Percentiles rank a stretch among this genome's conserved stretches.
Conservation (phyloP, 1,140 invertebrate genomes). For the Liolophura sinensis region DNA sequence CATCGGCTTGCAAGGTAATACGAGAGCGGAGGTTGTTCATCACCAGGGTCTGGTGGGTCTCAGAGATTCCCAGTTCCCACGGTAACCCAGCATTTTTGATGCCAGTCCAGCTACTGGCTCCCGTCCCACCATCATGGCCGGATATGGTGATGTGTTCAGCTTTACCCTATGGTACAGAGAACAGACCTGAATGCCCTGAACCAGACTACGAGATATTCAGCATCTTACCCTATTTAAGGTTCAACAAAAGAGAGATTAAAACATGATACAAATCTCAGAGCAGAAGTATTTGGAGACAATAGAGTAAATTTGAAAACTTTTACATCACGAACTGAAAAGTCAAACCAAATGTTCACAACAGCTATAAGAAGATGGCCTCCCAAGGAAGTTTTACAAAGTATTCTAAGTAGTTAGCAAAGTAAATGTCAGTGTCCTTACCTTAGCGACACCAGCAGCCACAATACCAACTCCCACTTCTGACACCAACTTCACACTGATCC, state of each 20-base stretch:
- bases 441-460: constrained; percentile 96
- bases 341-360: too few relatives aligned
- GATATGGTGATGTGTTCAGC: constrained; percentile 98
- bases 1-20: constrained; percentile 83
- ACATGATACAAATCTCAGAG: too few relatives aligned
- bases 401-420: not conserved
- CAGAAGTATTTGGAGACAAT: too few relatives aligned
- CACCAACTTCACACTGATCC: constrained; percentile 97
- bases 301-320: too few relatives aligned
- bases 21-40: constrained; percentile 94
- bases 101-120: constrained; percentile 95
- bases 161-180: constrained; percentile 70
- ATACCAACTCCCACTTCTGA: constrained; percentile 98
- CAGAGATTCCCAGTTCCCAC: constrained; percentile 96
- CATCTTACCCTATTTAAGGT: too few relatives aligned
- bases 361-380: not conserved
- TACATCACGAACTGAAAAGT: too few relatives aligned
- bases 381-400: not conserved
- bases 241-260: too few relatives aligned
- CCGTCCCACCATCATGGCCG: constrained; percentile 97
- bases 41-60: constrained; percentile 94
- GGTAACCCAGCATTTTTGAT: constrained; percentile 92
- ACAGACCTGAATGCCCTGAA: too few relatives aligned
- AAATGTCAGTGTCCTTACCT: constrained; percentile 64
- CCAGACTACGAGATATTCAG: too few relatives aligned